Percentiles rank a stretch among this genome's conserved stretches.
phyloP scores from a whole-genome alignment of 2,113 vertebrate genomes.

The Salvelinus sp. region DNA sequence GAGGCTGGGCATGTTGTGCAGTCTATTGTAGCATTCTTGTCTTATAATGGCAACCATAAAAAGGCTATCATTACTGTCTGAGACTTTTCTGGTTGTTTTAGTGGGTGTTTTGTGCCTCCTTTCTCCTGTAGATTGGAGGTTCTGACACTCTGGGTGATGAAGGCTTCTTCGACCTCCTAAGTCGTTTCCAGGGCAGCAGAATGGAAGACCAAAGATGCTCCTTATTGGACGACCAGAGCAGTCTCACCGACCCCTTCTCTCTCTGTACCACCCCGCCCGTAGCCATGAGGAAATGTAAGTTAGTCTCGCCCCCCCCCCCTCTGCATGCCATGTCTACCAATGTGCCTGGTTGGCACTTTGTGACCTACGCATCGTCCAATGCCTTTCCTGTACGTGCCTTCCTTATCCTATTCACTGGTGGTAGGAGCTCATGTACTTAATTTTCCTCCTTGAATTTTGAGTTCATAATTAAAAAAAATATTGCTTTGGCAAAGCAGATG shows the following conservation, averaged over 20 bases:
- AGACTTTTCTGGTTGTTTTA: not conserved
- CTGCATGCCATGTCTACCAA: constrained; percentile 17
- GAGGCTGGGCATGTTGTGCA: no score
- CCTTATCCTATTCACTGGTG: not conserved
- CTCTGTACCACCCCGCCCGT: constrained; percentile 74
- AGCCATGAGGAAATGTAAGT: constrained; percentile 82
- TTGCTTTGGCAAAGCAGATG: no score
- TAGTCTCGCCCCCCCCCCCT: constrained; percentile 16
- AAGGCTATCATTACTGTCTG: no score
- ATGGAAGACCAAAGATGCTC: constrained; percentile 95
- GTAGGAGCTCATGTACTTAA: not conserved
- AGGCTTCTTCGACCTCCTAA: constrained; percentile 92
- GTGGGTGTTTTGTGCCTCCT: not conserved
- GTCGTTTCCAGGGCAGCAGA: constrained; percentile 91
- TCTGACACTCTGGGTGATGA: constrained; percentile 84
- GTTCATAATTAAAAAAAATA: no score
- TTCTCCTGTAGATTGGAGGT: constrained; percentile 59
- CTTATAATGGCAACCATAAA: no score
- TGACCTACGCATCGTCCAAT: not conserved
- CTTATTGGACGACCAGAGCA: constrained; percentile 76
- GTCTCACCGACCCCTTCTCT: constrained; percentile 51
- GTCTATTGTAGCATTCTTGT: no score
- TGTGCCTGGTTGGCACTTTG: not conserved
- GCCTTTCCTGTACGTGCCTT: not conserved
- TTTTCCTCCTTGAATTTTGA: not conserved